Conservation (phyloP, 1,140 invertebrate genomes). For the Lamellibrachia luymesi region DNA sequence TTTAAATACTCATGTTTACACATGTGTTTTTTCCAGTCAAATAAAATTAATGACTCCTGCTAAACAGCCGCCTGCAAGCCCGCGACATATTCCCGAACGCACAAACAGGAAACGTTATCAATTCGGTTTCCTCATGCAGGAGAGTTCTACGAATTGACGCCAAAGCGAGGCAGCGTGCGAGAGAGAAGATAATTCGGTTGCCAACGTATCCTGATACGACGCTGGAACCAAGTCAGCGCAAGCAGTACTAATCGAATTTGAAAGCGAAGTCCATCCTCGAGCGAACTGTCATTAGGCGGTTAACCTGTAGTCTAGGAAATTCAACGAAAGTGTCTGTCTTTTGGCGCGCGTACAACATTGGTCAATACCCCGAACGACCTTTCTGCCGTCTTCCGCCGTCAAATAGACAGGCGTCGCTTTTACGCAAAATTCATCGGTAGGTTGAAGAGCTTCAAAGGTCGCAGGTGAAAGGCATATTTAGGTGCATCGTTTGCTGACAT, state of each 20-base stretch:
- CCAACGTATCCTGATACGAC: neutral
- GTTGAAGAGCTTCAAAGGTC: neutral
- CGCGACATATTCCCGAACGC: neutral
- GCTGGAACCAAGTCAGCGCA: neutral
- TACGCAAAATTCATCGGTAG: neutral
- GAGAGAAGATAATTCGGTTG: neutral
- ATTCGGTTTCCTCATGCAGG: neutral
- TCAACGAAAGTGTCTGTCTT: neutral
- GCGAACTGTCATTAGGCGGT: neutral
- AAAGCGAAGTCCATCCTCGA: conserved; percentile 3
- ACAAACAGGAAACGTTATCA: neutral
- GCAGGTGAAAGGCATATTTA: neutral
- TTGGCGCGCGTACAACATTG: neutral
- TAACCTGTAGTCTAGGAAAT: neutral
- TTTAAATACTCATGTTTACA: no score
- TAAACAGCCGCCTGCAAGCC: no score
- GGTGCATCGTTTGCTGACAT: neutral
- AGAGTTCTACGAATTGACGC: neutral
- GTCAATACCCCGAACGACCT: neutral
- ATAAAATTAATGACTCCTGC: no score
- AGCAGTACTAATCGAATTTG: neutral
- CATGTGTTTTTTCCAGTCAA: no score
- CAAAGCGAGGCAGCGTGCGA: neutral
- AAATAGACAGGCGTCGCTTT: neutral
- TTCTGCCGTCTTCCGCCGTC: neutral